Base-by-base conservation (phyloP, 2,797 vertebrate genomes). In the Poecilia picta region DNA sequence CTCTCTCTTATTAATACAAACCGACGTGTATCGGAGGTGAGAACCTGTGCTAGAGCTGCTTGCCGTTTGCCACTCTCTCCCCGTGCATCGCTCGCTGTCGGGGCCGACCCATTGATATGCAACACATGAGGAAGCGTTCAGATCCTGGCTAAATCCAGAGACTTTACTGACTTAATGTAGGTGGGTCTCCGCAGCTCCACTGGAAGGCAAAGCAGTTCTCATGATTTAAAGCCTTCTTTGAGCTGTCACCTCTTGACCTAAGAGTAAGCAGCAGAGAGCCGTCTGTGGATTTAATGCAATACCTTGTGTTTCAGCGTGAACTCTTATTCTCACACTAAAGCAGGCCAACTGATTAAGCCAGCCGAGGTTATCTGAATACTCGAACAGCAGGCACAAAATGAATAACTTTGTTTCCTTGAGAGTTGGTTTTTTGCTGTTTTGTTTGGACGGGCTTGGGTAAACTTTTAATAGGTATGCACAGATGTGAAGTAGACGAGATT, bases 131-230 rank as follows among this genome's bases (percentile, higher is more conserved):
- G 88, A 78, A 86, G 82, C 83, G 78, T 86, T 80, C 71, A 90
- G 93, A 95, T 95, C 94, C 89, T 51, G 3, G 77, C 78, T 94
- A 96, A 96, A 94, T 93, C 95, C 93, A 43, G 88, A 82, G 94
- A 94, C 91, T 95, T 95, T 94, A 94, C 89, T 83, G 92, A 91
- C 89, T 93, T 92, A 95, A 88, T 83, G 83, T 91, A 88, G 94
- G 89, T 86, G 88, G 88, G 80, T 88, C 71, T 82, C 89, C 79
- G 47, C 90, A 81, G 91, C 91, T 85, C 80, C 87, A 88, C 79
- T 87, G 90, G 89, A 95, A 95, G 94, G 93, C 95, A 95, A 95
- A 90, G 91, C 87, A 88, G 94, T 95, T 94, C 94, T 95, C 92
- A 93, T 93, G 93, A 93, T 93, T 95, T 90, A 91, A 94, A 86